A percentile compares a stretch with the other conserved stretches of the same genome.
Evolutionary conservation across 2,888 invertebrate species (phyloP).

Genomic region (Ametastegia equiseti): DNA sequence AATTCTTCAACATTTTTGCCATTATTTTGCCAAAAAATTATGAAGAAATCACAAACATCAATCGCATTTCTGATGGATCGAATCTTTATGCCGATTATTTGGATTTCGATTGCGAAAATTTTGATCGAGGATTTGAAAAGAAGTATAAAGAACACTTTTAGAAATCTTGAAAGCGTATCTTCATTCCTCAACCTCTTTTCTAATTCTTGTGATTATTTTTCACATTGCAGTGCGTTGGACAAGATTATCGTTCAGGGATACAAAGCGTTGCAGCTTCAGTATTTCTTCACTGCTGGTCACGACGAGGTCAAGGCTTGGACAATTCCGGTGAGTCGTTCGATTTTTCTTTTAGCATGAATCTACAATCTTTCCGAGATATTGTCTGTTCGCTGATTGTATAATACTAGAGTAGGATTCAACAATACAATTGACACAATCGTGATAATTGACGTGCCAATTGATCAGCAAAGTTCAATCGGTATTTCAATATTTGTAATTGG

Average conservation of each 20-base stretch:
- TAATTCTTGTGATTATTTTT: constrained; percentile 7
- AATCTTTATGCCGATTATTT: too few relatives aligned
- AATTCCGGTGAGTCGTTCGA: constrained; percentile 85
- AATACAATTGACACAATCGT: neutral
- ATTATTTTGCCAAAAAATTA: neutral
- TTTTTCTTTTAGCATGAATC: neutral
- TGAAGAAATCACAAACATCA: too few relatives aligned
- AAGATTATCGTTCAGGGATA: constrained; percentile 99
- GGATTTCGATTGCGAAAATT: too few relatives aligned
- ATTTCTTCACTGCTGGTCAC: constrained; percentile 98
- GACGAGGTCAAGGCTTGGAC: constrained; percentile 99
- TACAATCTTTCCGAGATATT: neutral
- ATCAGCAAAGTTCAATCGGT: neutral
- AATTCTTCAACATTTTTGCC: too few relatives aligned
- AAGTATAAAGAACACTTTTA: too few relatives aligned
- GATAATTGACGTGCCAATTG: neutral
- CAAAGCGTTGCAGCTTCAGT: constrained; percentile 96
- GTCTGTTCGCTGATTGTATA: neutral
- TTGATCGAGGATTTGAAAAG: too few relatives aligned
- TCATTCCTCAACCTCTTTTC: neutral
- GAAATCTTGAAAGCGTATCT: neutral
- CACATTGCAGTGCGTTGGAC: constrained; percentile 87
- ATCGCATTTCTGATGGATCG: neutral
- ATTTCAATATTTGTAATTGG: neutral
- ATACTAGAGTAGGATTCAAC: neutral